Evolutionary conservation across 2,113 vertebrate genomes (phyloP).

Genomic region (Calyptommatus sinebrachiatus): DNA sequence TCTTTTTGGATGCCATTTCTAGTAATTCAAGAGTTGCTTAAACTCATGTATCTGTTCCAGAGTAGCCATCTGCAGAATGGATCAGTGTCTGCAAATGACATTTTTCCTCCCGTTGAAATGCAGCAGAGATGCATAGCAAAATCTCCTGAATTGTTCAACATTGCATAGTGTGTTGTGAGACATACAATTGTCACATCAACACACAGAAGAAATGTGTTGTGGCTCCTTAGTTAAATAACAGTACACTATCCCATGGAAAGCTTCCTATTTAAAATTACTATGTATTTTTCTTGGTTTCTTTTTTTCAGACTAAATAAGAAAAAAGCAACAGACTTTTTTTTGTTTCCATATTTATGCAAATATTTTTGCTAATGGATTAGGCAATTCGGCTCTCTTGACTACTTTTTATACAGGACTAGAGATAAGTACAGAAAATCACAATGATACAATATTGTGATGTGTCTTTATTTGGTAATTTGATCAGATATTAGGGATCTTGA

Average conservation of each 20-base stretch:
- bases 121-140: slow-evolving; percentile 49
- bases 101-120: slow-evolving; percentile 54
- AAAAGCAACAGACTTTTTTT: too few relatives aligned
- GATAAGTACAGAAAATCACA: too few relatives aligned
- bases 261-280: too few relatives aligned
- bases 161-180: slow-evolving; percentile 55
- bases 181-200: not conserved
- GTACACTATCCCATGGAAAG: too few relatives aligned
- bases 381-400: too few relatives aligned
- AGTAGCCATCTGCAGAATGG: slow-evolving; percentile 56
- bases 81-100: slow-evolving; percentile 52
- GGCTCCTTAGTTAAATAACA: slow-evolving; percentile 25
- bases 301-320: too few relatives aligned
- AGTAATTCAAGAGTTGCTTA: slow-evolving; percentile 29
- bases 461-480: not conserved
- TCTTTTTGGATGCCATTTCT: not conserved
- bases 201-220: slow-evolving; percentile 43
- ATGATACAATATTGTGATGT: too few relatives aligned
- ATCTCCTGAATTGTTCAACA: slow-evolving; percentile 51
- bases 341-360: too few relatives aligned
- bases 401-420: too few relatives aligned
- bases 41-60: slow-evolving; percentile 38
- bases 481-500: not conserved
- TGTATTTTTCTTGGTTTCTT: too few relatives aligned
- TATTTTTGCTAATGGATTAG: too few relatives aligned